Evolutionary conservation across 2,113 vertebrate genomes (phyloP).

Genomic region (Hydrochoerus hydrochaeris): DNA sequence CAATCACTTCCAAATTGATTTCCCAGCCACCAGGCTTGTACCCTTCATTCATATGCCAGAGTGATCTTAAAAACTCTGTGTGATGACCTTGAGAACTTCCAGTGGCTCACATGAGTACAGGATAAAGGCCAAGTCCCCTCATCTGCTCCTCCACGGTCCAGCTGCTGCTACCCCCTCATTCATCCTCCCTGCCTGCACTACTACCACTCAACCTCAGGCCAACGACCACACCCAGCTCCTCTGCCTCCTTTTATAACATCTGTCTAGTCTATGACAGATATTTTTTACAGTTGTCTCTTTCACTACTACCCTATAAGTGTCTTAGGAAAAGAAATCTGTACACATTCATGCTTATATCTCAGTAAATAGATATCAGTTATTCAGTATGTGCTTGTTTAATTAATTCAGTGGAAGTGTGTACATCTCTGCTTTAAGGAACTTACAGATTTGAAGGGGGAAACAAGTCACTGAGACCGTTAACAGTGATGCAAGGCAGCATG

Average conservation of each 20-base stretch:
- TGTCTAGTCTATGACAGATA: not conserved
- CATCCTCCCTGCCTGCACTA: rapidly evolving
- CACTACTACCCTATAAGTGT: not conserved
- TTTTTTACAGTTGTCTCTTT: not conserved
- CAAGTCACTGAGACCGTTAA: not conserved
- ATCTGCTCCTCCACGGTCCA: not conserved
- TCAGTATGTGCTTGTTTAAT: not conserved
- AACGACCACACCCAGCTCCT: rapidly evolving
- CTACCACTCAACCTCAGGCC: rapidly evolving
- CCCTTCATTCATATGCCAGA: not conserved
- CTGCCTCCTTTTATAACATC: not conserved
- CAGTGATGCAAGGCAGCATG: not conserved
- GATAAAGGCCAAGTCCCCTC: not conserved
- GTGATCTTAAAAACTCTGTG: not conserved
- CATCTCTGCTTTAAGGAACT: not conserved
- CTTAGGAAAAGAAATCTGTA: not conserved
- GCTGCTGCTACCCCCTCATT: rapidly evolving
- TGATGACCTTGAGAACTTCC: not conserved
- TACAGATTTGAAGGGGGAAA: not conserved
- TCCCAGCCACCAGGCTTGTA: not conserved
- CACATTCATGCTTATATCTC: not conserved
- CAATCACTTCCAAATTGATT: not conserved
- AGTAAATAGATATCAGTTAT: not conserved
- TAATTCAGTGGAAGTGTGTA: not conserved
- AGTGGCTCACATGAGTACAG: not conserved